Evolutionary conservation across 2,888 invertebrate species (phyloP).

Genomic region (Pristionchus maxplancki): DNA sequence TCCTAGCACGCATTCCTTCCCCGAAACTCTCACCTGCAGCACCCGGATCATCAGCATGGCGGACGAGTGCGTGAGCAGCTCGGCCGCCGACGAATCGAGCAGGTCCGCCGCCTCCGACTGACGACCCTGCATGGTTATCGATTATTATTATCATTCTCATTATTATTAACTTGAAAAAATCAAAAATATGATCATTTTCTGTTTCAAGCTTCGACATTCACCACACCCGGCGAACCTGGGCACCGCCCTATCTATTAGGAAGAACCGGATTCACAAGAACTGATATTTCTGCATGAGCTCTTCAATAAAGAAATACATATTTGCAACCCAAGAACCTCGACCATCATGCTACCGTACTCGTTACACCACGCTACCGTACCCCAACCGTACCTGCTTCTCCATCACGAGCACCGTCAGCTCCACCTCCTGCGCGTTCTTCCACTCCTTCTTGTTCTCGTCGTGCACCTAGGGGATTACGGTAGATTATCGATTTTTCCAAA

Average conservation of each 20-base stretch:
- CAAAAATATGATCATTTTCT: too few relatives aligned
- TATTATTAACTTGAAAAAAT: too few relatives aligned
- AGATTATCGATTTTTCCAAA: not conserved
- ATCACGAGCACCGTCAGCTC: conserved; percentile 40
- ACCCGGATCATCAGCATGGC: conserved; percentile 46
- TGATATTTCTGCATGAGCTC: too few relatives aligned
- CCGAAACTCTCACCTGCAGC: conserved; percentile 34
- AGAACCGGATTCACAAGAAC: too few relatives aligned
- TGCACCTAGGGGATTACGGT: not conserved
- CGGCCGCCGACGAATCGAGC: conserved; percentile 30
- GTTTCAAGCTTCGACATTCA: too few relatives aligned
- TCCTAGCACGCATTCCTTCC: too few relatives aligned
- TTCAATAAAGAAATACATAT: too few relatives aligned
- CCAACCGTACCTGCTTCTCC: conserved; percentile 49
- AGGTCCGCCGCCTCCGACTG: conserved; percentile 23
- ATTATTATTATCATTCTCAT: too few relatives aligned
- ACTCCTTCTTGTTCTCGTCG: conserved; percentile 44
- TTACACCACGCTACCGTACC: not conserved
- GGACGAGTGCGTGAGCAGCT: not conserved
- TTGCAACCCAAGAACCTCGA: too few relatives aligned
- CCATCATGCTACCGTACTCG: too few relatives aligned
- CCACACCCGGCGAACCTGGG: too few relatives aligned
- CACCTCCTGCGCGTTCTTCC: conserved; percentile 43
- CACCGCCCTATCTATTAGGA: too few relatives aligned
- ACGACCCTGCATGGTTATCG: conserved; percentile 45